Evolutionary conservation across 1,140 invertebrate species (phyloP).

Genomic region (Drosophila mojavensis): DNA sequence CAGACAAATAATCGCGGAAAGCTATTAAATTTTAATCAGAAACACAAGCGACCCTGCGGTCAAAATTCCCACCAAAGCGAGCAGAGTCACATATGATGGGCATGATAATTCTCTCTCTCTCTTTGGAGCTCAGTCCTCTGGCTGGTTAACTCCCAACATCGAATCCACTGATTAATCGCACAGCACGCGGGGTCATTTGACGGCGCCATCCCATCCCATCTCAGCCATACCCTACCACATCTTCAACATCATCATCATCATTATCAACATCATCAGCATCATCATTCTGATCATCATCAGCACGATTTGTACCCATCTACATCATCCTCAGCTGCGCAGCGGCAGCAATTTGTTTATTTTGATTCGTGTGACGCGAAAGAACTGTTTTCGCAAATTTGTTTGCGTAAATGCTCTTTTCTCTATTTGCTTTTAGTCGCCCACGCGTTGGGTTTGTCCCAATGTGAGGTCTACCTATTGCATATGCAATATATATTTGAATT

Average conservation of each 20-base stretch:
- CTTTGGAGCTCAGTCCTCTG: not conserved
- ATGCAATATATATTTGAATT: too few relatives aligned
- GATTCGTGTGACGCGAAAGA: conserved; percentile 66
- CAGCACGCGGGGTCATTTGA: conserved; percentile 50
- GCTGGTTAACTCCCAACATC: conserved; percentile 17
- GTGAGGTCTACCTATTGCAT: too few relatives aligned
- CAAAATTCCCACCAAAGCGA: conserved; percentile 73
- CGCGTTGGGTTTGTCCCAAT: conserved; percentile 10
- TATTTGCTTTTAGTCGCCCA: conserved; percentile 11
- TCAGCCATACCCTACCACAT: conserved; percentile 33
- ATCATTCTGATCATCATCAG: too few relatives aligned
- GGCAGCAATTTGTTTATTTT: conserved; percentile 64
- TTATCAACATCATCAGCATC: not conserved
- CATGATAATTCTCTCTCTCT: conserved; percentile 51
- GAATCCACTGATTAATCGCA: conserved; percentile 68
- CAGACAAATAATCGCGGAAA: conserved; percentile 73
- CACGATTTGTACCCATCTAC: conserved; percentile 33
- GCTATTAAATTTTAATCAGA: conserved; percentile 81
- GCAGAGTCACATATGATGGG: conserved; percentile 38
- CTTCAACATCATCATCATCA: conserved; percentile 15
- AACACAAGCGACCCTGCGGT: conserved; percentile 75
- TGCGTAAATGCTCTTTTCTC: conserved; percentile 47
- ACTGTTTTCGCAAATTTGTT: conserved; percentile 47
- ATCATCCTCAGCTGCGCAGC: conserved; percentile 23
- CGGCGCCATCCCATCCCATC: conserved; percentile 57